Evolutionary conservation across 2,113 vertebrate genomes (phyloP), one percentile per base, ranked within the genome.

Genomic region (Ranitomeya imitator): DNA sequence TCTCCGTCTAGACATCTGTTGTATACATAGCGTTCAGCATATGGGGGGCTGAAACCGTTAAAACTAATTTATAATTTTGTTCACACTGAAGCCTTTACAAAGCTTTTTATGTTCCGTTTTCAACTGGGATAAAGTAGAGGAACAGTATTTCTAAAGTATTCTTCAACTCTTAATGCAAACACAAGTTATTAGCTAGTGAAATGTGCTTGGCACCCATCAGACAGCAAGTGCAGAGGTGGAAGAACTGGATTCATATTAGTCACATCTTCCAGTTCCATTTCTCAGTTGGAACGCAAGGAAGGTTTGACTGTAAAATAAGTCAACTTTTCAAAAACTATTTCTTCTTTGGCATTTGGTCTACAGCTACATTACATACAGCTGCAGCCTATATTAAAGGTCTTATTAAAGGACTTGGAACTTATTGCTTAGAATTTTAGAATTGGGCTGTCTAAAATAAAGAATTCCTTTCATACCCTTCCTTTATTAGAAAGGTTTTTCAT

Each of bases 241-340:
- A 81, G 76, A 81, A 87, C 78, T 80, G 77, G 63, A 87, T 65
- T 80, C 23, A 80, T 79, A 71, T 57, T 80, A 87, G 61, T 87
- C 63, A 81, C 52, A 80, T 79, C 77, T 87, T 80, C 85, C 76
- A 69, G 55, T 80, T 87, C 86, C 86, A 87, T 79, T 80, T 71
- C 55, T 37, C 57, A 54, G 45, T 51, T 87, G 78, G 77, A 87
- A 63, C 57, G 54, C 26, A 51, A 71, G 54, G 61, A 76, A 57
- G 76, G 18, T 71, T 69, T 51, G 61, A 87, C 86, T 80, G 86
- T 59, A 69, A 86, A 86, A 86, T 26, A 77, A 74, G 31, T 86
- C 73, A 78, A 74, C 37, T 45, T 74, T 86, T 86, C 31, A 78
- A 78, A 86, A 86, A 52, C 19, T 18, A 71, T 87, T 69, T 79